phyloP scores from a whole-genome alignment of 2,113 vertebrate species.

The Chloebia gouldiae region DNA sequence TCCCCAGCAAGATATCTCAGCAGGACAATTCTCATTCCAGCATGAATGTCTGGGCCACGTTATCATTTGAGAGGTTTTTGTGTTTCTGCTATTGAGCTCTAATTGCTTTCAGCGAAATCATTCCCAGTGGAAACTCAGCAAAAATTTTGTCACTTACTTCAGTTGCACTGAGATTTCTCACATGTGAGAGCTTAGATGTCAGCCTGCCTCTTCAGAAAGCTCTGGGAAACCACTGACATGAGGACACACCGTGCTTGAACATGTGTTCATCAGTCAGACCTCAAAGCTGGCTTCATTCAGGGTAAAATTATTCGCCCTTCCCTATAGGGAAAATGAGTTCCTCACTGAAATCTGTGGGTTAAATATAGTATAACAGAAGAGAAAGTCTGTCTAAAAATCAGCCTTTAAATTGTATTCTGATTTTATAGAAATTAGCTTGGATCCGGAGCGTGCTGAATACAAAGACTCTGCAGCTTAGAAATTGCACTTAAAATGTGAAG shows the following conservation, averaged over 20 bases:
- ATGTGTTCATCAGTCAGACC: fast-evolving
- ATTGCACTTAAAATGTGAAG: not conserved
- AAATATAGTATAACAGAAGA: not conserved
- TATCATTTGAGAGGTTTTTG: not conserved
- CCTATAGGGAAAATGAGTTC: not conserved
- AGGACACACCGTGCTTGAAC: not conserved
- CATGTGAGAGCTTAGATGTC: not conserved
- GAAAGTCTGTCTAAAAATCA: not conserved
- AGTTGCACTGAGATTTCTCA: not conserved
- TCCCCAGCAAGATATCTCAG: not conserved
- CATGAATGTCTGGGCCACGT: not conserved
- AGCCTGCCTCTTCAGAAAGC: not conserved
- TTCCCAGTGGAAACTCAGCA: not conserved
- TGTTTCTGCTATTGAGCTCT: not conserved
- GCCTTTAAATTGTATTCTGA: not conserved
- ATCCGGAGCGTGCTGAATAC: not conserved
- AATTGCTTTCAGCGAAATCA: not conserved
- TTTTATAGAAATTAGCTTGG: not conserved
- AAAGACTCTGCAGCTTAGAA: not conserved
- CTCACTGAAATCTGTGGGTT: not conserved
- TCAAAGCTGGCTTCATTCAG: not conserved
- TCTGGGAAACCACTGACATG: not conserved
- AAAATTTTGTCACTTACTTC: not conserved
- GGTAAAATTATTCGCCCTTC: not conserved
- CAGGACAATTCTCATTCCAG: not conserved